phyloP scores from a whole-genome alignment of 2,113 vertebrate species.

The Peucedramus taeniatus region DNA sequence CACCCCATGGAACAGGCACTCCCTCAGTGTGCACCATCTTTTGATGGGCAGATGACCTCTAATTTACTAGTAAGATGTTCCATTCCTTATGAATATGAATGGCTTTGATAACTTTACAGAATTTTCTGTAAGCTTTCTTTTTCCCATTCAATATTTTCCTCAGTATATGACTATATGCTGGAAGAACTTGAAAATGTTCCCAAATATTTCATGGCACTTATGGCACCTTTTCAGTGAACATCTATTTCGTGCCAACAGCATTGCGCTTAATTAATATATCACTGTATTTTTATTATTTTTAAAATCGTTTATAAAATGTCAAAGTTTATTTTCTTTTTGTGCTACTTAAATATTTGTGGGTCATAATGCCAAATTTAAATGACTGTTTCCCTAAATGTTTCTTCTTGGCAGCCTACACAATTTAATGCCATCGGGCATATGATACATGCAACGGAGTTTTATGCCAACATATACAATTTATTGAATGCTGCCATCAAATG shows the following conservation, averaged over 20 bases:
- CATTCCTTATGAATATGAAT: neutral
- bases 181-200: neutral
- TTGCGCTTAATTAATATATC: neutral
- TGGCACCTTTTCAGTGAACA: neutral
- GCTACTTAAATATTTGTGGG: neutral
- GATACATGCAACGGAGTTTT: neutral
- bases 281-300: neutral
- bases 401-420: neutral
- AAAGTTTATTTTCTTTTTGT: neutral
- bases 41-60: neutral
- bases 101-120: neutral
- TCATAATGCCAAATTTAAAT: neutral
- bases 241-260: neutral
- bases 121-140: neutral
- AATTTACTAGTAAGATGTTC: neutral
- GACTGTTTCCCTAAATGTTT: neutral
- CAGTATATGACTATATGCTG: neutral
- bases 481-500: neutral
- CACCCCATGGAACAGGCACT: fast-evolving
- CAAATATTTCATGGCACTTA: neutral
- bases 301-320: neutral
- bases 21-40: neutral
- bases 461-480: neutral
- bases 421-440: fast-evolving
- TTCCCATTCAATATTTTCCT: neutral